phyloP scores from a whole-genome alignment of 2,888 invertebrate genomes.

The Idaea biselata region DNA sequence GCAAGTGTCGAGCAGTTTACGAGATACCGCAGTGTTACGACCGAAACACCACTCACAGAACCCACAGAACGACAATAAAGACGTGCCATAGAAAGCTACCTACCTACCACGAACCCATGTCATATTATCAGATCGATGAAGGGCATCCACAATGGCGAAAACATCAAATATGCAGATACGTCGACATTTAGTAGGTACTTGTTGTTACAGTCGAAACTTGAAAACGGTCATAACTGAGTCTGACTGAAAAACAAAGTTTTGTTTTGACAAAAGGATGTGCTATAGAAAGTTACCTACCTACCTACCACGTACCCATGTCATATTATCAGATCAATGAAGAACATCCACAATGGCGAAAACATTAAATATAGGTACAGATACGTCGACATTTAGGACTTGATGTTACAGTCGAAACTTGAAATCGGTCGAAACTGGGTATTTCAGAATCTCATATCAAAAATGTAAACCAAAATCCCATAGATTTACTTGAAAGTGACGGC shows the following conservation, averaged over 20 bases:
- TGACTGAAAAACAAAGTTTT: too few relatives aligned
- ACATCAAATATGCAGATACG: constrained; percentile 15
- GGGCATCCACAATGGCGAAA: constrained; percentile 30
- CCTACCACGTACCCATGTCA: constrained; percentile 9
- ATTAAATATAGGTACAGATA: too few relatives aligned
- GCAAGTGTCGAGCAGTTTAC: constrained; percentile 20
- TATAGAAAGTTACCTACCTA: constrained; percentile 31
- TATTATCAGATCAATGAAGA: constrained; percentile 44
- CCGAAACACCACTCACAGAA: constrained; percentile 40
- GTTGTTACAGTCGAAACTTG: neutral
- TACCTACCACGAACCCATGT: constrained; percentile 12
- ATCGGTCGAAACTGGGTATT: too few relatives aligned
- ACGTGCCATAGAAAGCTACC: constrained; percentile 37
- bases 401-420: neutral
- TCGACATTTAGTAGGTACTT: constrained; percentile 6
- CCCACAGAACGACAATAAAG: constrained; percentile 41
- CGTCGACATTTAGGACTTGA: neutral
- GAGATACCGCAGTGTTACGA: constrained; percentile 36
- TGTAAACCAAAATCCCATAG: too few relatives aligned
- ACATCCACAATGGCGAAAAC: constrained; percentile 25
- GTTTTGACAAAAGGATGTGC: constrained; percentile 31
- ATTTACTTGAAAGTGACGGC: too few relatives aligned
- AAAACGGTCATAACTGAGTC: too few relatives aligned
- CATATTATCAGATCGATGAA: constrained; percentile 42
- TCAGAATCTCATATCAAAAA: too few relatives aligned